Evolutionary conservation across 2,113 vertebrate genomes (phyloP).

Genomic region (Xiphophorus couchianus): DNA sequence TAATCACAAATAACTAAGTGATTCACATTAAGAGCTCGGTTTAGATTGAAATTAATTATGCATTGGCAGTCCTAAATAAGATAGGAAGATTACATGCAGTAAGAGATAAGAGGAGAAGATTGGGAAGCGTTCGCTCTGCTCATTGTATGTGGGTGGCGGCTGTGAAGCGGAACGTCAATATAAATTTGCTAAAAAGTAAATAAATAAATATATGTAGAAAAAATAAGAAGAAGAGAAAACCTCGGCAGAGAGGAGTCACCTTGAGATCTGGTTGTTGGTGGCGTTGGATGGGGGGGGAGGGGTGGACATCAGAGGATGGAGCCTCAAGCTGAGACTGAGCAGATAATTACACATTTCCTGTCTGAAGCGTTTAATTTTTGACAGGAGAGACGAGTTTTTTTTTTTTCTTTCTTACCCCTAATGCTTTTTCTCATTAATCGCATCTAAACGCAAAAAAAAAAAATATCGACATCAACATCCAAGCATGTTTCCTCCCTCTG

Average conservation of each 20-base stretch:
- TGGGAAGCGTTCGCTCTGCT: constrained; percentile 58
- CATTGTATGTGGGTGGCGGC: constrained; percentile 62
- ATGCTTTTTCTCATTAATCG: constrained; percentile 48
- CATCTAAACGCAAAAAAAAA: constrained; percentile 7
- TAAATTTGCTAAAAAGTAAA: constrained; percentile 51
- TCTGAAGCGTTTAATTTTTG: constrained; percentile 52
- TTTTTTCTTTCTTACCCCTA: constrained; percentile 13
- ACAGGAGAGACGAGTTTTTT: background rate
- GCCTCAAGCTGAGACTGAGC: constrained; percentile 55
- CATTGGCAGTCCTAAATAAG: constrained; percentile 72
- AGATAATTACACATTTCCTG: constrained; percentile 67
- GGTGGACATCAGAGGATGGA: constrained; percentile 59
- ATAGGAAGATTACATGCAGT: constrained; percentile 62
- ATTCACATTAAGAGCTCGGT: constrained; percentile 71
- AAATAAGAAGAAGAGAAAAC: constrained; percentile 29
- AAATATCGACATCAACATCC: constrained; percentile 52
- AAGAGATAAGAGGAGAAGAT: constrained; percentile 63
- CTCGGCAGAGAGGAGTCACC: constrained; percentile 60
- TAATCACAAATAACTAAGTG: constrained; percentile 44
- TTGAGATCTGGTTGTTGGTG: constrained; percentile 50
- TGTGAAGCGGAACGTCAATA: constrained; percentile 66
- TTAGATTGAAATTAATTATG: constrained; percentile 78
- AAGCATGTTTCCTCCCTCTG: constrained; percentile 48
- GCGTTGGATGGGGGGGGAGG: background rate
- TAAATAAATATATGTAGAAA: no score